Conservation (phyloP, 1,140 invertebrate genomes). For the Anastatus disparis region DNA sequence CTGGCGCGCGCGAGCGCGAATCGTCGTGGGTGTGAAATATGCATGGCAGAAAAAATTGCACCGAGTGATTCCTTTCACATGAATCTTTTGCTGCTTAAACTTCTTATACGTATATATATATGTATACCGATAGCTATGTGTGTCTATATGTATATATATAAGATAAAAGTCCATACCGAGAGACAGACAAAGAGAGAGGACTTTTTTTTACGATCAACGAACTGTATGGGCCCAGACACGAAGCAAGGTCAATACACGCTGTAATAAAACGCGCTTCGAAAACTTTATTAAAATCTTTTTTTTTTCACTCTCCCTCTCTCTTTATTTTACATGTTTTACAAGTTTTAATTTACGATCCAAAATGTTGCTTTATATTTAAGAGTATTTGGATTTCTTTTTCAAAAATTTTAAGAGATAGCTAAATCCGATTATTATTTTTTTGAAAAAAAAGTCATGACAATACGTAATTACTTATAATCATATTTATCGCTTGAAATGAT, state of each 20-base stretch:
- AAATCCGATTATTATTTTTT: no score
- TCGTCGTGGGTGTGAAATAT: conserved; percentile 38
- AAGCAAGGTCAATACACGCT: conserved; percentile 35
- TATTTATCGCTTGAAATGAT: no score
- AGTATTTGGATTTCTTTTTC: no score
- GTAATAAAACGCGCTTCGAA: conserved; percentile 21
- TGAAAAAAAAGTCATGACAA: no score
- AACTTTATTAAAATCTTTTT: conserved; percentile 7
- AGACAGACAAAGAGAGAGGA: conserved; percentile 7
- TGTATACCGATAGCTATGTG: no score
- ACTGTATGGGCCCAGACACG: conserved; percentile 2
- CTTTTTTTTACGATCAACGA: conserved; percentile 14
- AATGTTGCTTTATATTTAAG: no score
- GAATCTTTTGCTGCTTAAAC: conserved; percentile 29
- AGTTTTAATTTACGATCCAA: no score
- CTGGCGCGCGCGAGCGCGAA: no score
- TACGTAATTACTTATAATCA: no score
- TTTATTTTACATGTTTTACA: no score
- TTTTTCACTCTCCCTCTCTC: not conserved
- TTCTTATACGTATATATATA: no score
- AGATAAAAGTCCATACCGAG: conserved; percentile 30
- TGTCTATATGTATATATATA: conserved; percentile 26
- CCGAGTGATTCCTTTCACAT: conserved; percentile 40
- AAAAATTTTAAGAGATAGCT: no score
- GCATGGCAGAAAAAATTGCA: conserved; percentile 36